phyloP scores from a whole-genome alignment of 1,140 invertebrate genomes.

The Cephus cinctus region DNA sequence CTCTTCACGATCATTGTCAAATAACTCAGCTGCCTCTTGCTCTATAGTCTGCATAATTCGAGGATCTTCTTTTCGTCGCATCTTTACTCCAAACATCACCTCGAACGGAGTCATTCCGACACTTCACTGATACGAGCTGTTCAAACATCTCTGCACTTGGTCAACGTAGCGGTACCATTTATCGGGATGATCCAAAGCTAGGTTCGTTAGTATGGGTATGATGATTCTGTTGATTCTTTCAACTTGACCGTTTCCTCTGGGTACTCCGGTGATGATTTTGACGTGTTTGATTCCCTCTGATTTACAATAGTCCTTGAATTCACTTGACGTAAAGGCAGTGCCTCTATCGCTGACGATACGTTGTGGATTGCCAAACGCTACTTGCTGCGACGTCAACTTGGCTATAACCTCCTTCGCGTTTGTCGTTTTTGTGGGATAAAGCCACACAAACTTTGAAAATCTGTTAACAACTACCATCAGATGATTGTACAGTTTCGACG shows the following conservation, averaged over 20 bases:
- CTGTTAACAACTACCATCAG: conserved; percentile 22
- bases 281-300: conserved; percentile 31
- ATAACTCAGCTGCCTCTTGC: not conserved
- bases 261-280: conserved; percentile 21
- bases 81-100: conserved; percentile 31
- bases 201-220: conserved; percentile 20
- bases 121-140: conserved; percentile 33
- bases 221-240: conserved; percentile 23
- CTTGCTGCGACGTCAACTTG: conserved; percentile 20
- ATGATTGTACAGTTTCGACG: conserved; percentile 11
- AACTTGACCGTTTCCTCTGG: conserved; percentile 30
- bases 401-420: conserved; percentile 14
- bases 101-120: conserved; percentile 35
- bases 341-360: conserved; percentile 13
- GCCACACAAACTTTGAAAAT: conserved; percentile 24
- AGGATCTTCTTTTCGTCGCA: conserved; percentile 27
- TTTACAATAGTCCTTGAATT: conserved; percentile 12
- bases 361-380: conserved; percentile 33
- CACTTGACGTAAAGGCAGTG: conserved; percentile 19
- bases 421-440: conserved; percentile 18
- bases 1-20: conserved; percentile 17
- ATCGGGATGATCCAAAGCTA: conserved; percentile 19
- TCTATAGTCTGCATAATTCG: conserved; percentile 16
- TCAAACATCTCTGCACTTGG: conserved; percentile 22
- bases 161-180: conserved; percentile 33